Percentiles rank a stretch among this genome's conserved stretches.
phyloP scores from a whole-genome alignment of 2,797 vertebrate species.

The Gallinago nigripennis region DNA sequence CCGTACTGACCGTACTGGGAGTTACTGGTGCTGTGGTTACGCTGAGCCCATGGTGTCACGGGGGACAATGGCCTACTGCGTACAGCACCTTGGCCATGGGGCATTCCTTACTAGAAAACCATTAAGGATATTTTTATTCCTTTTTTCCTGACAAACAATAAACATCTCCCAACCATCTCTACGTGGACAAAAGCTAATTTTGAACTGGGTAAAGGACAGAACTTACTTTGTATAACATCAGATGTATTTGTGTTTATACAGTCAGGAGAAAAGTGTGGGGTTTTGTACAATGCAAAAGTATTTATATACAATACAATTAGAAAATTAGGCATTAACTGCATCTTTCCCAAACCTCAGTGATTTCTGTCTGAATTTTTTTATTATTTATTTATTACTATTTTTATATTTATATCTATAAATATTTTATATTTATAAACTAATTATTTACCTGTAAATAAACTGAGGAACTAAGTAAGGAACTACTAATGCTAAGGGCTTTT shows the following conservation, averaged over 20 bases:
- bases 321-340: neutral
- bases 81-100: neutral
- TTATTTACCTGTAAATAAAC: neutral
- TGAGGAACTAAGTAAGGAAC: no score
- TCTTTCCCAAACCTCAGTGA: neutral
- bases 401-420: no score
- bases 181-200: neutral
- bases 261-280: neutral
- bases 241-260: neutral
- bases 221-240: accelerated
- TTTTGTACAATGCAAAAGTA: neutral
- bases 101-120: neutral
- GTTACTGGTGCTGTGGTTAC: neutral
- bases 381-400: no score
- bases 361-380: neutral
- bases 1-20: neutral
- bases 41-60: neutral
- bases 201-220: neutral
- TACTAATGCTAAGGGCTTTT: neutral
- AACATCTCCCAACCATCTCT: neutral
- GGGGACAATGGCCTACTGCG: accelerated
- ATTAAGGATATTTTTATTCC: neutral
- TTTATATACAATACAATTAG: neutral
- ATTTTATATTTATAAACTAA: neutral
- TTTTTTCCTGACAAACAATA: neutral